A percentile compares a stretch with the other conserved stretches of the same genome.
phyloP scores from a whole-genome alignment of 2,113 vertebrate genomes.

The Carassius carassius region DNA sequence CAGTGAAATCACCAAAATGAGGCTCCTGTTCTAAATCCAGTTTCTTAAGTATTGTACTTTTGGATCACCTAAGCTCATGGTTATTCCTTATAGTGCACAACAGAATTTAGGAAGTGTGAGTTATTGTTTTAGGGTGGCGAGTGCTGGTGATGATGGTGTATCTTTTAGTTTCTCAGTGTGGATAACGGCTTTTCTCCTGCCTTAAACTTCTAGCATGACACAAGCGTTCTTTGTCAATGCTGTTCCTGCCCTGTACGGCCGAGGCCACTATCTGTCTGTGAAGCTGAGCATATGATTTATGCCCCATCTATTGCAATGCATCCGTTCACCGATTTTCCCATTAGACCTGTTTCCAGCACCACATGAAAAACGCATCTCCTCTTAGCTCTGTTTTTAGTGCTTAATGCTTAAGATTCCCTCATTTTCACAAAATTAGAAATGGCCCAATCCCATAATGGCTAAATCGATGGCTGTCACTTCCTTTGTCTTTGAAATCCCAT shows the following conservation, averaged over 20 bases:
- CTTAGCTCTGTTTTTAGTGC: constrained; percentile 4
- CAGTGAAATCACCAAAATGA: neutral
- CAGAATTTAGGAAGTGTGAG: neutral
- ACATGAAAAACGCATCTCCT: constrained; percentile 38
- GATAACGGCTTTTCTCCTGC: constrained; percentile 21
- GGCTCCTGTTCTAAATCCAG: neutral
- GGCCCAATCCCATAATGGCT: constrained; percentile 28
- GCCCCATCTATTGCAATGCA: constrained; percentile 41
- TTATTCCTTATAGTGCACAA: neutral
- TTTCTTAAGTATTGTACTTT: neutral
- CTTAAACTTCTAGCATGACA: neutral
- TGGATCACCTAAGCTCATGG: neutral
- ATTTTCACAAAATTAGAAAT: neutral
- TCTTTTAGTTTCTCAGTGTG: neutral
- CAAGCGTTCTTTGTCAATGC: neutral
- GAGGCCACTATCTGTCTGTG: constrained; percentile 40
- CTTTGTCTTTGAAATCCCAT: neutral
- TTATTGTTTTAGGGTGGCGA: neutral
- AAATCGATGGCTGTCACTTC: constrained; percentile 31
- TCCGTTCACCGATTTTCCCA: constrained; percentile 52
- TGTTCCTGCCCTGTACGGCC: constrained; percentile 26
- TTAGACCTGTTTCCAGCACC: constrained; percentile 48
- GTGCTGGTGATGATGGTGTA: no score
- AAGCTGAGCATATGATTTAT: constrained; percentile 52
- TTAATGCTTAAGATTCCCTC: constrained; percentile 20